Percentiles rank a stretch among this genome's conserved stretches.
Evolutionary conservation across 2,113 vertebrate species (phyloP).

Genomic region (Tragelaphus scriptus): DNA sequence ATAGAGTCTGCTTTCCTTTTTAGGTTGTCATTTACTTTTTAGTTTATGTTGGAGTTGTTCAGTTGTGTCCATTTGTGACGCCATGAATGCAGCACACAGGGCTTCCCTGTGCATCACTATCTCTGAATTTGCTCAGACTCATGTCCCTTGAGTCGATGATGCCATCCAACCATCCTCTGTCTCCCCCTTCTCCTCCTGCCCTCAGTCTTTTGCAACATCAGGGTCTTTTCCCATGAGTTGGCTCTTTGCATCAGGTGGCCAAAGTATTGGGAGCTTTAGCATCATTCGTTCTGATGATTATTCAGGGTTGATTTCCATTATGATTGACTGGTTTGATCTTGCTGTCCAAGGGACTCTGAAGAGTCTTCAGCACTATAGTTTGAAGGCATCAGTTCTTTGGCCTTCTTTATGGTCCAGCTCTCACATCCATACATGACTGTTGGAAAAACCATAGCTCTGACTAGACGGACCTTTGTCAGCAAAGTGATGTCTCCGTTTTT

Average conservation of each 20-base stretch:
- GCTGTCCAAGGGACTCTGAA: not conserved
- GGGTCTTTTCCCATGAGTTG: not conserved
- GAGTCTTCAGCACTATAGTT: not conserved
- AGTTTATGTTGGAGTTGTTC: not conserved
- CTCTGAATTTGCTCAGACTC: not conserved
- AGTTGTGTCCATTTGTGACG: fast-evolving
- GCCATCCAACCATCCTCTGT: not conserved
- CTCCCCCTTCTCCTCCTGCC: not conserved
- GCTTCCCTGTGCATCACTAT: not conserved
- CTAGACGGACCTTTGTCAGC: not conserved
- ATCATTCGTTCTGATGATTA: not conserved
- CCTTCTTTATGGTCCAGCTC: not conserved
- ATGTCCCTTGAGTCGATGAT: not conserved
- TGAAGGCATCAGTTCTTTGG: not conserved
- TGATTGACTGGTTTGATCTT: not conserved
- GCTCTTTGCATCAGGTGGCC: not conserved
- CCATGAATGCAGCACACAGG: not conserved
- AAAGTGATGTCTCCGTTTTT: not conserved
- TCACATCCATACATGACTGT: not conserved
- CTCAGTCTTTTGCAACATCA: not conserved
- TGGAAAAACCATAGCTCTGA: not conserved
- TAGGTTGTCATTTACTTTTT: not conserved
- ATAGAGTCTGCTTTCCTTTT: not conserved
- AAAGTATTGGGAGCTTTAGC: not conserved
- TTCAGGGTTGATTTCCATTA: not conserved